Evolutionary conservation across 2,888 invertebrate species (phyloP), one percentile per base, ranked within the genome.

Genomic region (Venustoraphidia nigricollis): DNA sequence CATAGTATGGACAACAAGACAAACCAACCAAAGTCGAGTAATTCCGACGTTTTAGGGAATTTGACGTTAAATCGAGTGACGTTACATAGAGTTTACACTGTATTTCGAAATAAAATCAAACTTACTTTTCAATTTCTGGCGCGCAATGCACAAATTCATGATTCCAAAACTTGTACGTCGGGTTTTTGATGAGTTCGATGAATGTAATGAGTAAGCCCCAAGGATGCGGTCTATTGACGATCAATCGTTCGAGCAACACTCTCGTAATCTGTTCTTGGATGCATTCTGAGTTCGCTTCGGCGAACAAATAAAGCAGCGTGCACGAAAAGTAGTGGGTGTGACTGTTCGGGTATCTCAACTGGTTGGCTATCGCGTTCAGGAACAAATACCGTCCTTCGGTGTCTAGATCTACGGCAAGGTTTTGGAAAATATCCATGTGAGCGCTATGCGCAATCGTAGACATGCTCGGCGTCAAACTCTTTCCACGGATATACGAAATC

Each of bases 261-360:
- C 96, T 73, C 0, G 95, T 96, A 47, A 97, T 96, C 66, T 97
- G 97, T 67, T 98, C 98, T 66, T 98, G 97, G 52, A 98, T 93
- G 8, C 93, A 92, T 67, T 96, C 94, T 0, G 91, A 86, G 63
- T 96, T 95, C 8, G 96, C 95, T 66, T 97, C 96, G 43, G 91
- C 91, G 69, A 99, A 99, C 57, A 99, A 73, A 67, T 97, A 96
- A 53, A 99, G 74, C 46, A 99, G 77, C 37, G 94, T 91, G 66
- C 97, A 96, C 61, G 96, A 96, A 74, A 98, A 99, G 72, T 98
- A 99, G 71, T 98, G 97, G 14, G 98, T 99, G 70, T 99, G 98
- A 62, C 94, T 96, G 70, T 99, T 99, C 10, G 98, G 98, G 69
- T 97, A 99, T 27, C 98, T 81, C 59, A 99, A 72, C 64, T 99